Percentiles rank a stretch among this genome's conserved stretches.
Conservation (phyloP, 2,113 vertebrate genomes). For the Xenus cinereus region DNA sequence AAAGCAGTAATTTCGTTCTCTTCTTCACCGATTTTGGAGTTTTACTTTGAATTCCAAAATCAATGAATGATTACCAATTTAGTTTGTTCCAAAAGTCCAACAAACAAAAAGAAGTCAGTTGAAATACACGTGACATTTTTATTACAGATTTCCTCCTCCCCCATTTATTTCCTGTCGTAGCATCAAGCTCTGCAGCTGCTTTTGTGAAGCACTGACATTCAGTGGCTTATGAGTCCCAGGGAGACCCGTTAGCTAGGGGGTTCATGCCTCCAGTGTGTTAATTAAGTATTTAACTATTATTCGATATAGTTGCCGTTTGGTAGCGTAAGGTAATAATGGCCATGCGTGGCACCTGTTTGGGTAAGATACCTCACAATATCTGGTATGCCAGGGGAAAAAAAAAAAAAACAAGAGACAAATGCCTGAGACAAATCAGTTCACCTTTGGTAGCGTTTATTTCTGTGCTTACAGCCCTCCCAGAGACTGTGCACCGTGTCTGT, state of each 20-base stretch:
- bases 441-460: not conserved
- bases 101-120: not conserved
- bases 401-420: not conserved
- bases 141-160: not conserved
- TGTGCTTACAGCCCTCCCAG: not conserved
- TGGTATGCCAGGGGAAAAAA: not conserved
- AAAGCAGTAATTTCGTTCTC: not conserved
- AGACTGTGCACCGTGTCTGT: not conserved
- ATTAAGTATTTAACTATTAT: not conserved
- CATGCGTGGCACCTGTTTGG: rapidly evolving
- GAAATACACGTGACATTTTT: not conserved
- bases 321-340: not conserved
- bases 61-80: not conserved
- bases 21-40: not conserved
- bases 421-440: not conserved
- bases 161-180: not conserved
- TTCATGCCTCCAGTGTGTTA: not conserved
- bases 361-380: not conserved
- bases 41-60: not conserved
- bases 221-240: not conserved
- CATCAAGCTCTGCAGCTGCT: not conserved
- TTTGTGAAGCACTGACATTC: not conserved
- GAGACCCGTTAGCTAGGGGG: not conserved
- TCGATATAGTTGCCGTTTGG: not conserved
- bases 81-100: not conserved